phyloP scores from a whole-genome alignment of 2,888 invertebrate genomes.

The Agrilus biguttatus region DNA sequence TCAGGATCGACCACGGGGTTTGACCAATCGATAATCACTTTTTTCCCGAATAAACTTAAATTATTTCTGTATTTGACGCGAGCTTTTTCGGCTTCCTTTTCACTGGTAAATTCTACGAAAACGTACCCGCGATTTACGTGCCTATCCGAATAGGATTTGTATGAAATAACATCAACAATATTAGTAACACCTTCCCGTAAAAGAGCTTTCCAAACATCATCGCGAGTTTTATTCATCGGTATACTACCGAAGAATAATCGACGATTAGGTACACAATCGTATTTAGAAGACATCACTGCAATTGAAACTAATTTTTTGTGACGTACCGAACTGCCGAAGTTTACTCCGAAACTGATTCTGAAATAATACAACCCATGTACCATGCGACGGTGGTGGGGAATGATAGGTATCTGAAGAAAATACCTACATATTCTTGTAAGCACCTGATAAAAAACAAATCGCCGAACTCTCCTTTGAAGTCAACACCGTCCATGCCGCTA shows the following conservation, averaged over 20 bases:
- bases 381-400: too few species aligned
- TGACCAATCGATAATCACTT: constrained; percentile 71
- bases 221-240: constrained; percentile 24
- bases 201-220: constrained; percentile 48
- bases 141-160: constrained; percentile 42
- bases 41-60: constrained; percentile 47
- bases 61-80: constrained; percentile 35
- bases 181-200: constrained; percentile 30
- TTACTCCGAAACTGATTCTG: too few species aligned
- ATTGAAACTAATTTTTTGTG: background rate
- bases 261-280: constrained; percentile 19
- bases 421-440: too few species aligned
- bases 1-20: constrained; percentile 61
- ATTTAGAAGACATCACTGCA: background rate
- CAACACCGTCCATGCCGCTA: too few species aligned
- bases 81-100: constrained; percentile 57
- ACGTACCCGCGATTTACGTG: constrained; percentile 62
- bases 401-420: too few species aligned
- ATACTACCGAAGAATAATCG: constrained; percentile 21
- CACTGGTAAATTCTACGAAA: constrained; percentile 66
- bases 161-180: constrained; percentile 42
- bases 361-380: too few species aligned
- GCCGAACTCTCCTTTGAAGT: too few species aligned
- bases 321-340: background rate
- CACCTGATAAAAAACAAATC: too few species aligned